Percentiles rank a stretch among this genome's conserved stretches.
These are phyloP conservation scores for Leuciscus waleckii DNA, from an alignment of 2,797 vertebrate species.

Conservation along the genomic window DNA sequence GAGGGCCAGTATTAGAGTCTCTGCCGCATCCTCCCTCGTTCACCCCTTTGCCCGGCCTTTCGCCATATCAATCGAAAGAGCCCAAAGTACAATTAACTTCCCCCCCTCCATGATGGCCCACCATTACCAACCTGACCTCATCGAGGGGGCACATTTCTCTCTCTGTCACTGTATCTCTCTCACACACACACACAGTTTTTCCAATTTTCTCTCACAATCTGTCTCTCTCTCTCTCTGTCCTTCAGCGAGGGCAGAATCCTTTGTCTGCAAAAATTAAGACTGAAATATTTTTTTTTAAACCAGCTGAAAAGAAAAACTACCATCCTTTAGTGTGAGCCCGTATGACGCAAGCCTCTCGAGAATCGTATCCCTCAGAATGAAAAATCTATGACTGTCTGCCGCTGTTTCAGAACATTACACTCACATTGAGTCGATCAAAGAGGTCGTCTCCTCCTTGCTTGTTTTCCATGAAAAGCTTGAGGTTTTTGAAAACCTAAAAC, in stretches of 20 bases:
- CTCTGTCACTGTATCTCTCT: neutral
- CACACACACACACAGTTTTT: conserved; percentile 6
- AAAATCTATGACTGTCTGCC: conserved; percentile 24
- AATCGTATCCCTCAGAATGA: conserved; percentile 3
- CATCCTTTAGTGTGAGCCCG: conserved; percentile 7
- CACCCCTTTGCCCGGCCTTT: conserved; percentile 68
- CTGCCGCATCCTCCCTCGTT: conserved; percentile 31
- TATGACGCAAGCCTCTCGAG: conserved; percentile 35
- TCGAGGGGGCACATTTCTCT: neutral
- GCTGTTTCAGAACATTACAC: conserved; percentile 49
- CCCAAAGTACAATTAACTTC: conserved; percentile 72
- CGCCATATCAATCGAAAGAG: conserved; percentile 70
- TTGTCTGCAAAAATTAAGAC: conserved; percentile 11
- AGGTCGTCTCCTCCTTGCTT: conserved; percentile 80
- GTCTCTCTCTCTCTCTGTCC: neutral
- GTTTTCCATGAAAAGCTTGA: conserved; percentile 80
- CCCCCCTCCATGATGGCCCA: conserved; percentile 70
- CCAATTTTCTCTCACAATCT: neutral
- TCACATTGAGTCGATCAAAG: conserved; percentile 79
- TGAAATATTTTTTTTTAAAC: neutral
- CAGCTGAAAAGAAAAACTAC: neutral
- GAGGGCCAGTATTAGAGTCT: conserved; percentile 39
- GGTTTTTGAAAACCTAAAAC: conserved; percentile 83
- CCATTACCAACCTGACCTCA: conserved; percentile 67
- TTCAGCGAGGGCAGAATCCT: conserved; percentile 4